Conservation (phyloP, 1,140 invertebrate genomes). For the Lepidotrigona ventralis region DNA sequence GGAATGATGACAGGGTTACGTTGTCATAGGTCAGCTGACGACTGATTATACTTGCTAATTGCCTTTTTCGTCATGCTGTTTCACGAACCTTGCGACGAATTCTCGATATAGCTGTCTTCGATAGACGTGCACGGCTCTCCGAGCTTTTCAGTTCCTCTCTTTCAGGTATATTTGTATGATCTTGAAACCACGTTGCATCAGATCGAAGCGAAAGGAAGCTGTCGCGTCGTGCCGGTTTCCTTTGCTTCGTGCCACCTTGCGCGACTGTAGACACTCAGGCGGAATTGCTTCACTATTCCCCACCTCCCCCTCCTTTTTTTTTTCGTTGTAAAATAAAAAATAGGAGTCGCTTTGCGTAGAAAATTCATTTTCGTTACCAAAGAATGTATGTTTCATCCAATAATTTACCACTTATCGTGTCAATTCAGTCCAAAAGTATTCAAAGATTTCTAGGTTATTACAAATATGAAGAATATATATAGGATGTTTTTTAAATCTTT, state of each 20-base stretch:
- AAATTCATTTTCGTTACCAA: neutral
- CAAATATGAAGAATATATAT: too few relatives aligned
- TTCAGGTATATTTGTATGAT: neutral
- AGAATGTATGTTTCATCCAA: neutral
- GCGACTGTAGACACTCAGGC: neutral
- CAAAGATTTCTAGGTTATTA: too few relatives aligned
- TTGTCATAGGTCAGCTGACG: conserved; percentile 47
- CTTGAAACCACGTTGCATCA: conserved; percentile 23
- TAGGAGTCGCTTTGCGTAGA: neutral
- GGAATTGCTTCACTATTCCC: neutral
- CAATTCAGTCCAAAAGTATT: neutral
- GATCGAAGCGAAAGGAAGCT: neutral
- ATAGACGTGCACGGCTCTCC: neutral
- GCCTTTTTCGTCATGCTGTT: neutral
- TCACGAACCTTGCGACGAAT: neutral
- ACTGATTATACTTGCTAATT: conserved; percentile 42
- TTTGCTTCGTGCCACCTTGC: neutral
- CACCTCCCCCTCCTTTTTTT: neutral
- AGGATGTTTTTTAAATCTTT: too few relatives aligned
- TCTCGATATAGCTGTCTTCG: conserved; percentile 24
- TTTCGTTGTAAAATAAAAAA: neutral
- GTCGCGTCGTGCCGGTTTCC: too few relatives aligned
- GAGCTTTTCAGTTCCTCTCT: neutral
- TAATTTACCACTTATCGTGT: neutral
- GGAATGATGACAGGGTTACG: conserved; percentile 30